A percentile compares a stretch with the other conserved stretches of the same genome.
Evolutionary conservation across 2,113 vertebrate genomes (phyloP).

Genomic region (Narcine bancroftii): DNA sequence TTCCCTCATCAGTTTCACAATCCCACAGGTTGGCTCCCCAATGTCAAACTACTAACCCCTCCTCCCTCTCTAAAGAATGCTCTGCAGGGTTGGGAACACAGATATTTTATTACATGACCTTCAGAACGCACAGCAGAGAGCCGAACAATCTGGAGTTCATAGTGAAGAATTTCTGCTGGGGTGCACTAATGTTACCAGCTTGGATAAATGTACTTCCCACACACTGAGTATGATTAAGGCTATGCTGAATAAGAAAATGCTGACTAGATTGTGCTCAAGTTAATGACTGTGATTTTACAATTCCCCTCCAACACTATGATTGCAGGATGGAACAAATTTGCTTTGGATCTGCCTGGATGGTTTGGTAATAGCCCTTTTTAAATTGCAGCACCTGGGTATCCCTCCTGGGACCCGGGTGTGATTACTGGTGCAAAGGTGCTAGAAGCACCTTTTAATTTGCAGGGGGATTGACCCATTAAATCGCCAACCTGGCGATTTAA

Average conservation of each 20-base stretch:
- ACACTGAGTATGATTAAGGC: not conserved
- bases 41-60: not conserved
- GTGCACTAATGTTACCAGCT: not conserved
- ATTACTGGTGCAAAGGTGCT: too few relatives aligned
- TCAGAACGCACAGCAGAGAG: not conserved
- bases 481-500: too few relatives aligned
- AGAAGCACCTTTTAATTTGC: too few relatives aligned
- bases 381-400: too few relatives aligned
- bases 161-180: not conserved
- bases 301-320: constrained; percentile 16
- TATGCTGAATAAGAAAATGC: not conserved
- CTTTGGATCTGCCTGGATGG: not conserved
- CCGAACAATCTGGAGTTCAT: not conserved
- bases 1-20: not conserved
- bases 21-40: not conserved
- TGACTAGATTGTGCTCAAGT: not conserved
- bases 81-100: not conserved
- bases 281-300: not conserved
- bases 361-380: too few relatives aligned
- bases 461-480: too few relatives aligned
- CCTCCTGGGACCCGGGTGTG: too few relatives aligned
- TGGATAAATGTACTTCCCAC: constrained; percentile 2
- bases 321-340: constrained; percentile 4
- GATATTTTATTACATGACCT: not conserved
- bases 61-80: not conserved